phyloP scores from a whole-genome alignment of 1,140 invertebrate species.

The Probaryconus sp. region DNA sequence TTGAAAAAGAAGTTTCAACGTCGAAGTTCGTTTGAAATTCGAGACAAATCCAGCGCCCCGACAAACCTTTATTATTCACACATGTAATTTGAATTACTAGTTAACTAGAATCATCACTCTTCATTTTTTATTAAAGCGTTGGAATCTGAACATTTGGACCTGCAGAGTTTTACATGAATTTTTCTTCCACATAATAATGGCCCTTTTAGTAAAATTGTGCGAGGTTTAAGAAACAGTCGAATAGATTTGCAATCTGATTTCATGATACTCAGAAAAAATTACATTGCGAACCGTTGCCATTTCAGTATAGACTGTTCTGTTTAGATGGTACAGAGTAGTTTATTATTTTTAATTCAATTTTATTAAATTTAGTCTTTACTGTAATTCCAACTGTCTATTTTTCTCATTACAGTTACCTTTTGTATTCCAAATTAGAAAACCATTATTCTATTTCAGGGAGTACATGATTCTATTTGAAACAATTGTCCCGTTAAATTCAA shows the following conservation, averaged over 20 bases:
- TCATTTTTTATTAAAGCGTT: constrained; percentile 38
- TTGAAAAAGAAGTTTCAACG: constrained; percentile 33
- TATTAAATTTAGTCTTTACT: too few species aligned
- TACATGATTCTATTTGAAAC: too few species aligned
- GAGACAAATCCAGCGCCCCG: constrained; percentile 42
- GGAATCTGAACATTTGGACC: constrained; percentile 36
- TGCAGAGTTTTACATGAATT: neutral
- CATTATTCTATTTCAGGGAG: too few species aligned
- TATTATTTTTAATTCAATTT: too few species aligned
- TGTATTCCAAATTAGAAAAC: constrained; percentile 12
- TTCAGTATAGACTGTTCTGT: too few species aligned
- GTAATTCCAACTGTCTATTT: too few species aligned
- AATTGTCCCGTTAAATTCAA: too few species aligned
- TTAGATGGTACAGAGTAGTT: constrained; percentile 12
- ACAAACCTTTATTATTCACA: constrained; percentile 34
- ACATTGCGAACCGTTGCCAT: too few species aligned
- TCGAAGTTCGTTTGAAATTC: constrained; percentile 25
- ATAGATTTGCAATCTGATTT: too few species aligned
- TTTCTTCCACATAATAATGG: constrained; percentile 1
- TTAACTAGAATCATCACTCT: constrained; percentile 3
- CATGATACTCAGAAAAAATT: too few species aligned
- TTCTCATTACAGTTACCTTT: neutral
- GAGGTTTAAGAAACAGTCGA: too few species aligned
- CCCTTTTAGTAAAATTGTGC: too few species aligned
- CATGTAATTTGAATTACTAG: constrained; percentile 23